Evolutionary conservation across 2,113 vertebrate genomes (phyloP), one percentile per base, ranked within the genome.

Genomic region (Microtus richardsoni): DNA sequence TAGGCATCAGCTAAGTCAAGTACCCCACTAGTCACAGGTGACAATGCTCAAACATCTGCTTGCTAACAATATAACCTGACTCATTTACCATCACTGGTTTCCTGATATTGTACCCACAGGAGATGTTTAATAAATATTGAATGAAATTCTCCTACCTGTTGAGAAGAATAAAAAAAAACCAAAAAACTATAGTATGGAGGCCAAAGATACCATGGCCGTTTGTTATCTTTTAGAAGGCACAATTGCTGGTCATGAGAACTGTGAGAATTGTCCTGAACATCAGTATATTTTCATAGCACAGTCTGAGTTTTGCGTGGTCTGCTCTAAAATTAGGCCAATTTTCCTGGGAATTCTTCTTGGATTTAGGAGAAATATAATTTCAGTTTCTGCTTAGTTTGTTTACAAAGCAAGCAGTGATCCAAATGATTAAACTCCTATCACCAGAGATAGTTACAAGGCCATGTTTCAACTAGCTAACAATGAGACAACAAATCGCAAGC

Each of bases 101-200:
- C 75, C 84, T 79, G n/a, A 54, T 95, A 98, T 94, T 96, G 96
- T 96, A 88, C 96, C 92, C 93, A 94, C 33, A 96, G 95, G 95
- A 96, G 92, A 93, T 92, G 66, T 96, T 96, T 93, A 96, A 96
- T 97, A 97, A 98, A 96, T 96, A 96, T 95, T 88, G 88, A 97
- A 95, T 92, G 92, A 93, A 97, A 96, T 94, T 91, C 5, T 95
- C 91, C 62, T 97, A 96, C 95, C 95, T 96, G 85, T 95, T 95
- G 95, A 97, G 95, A 96, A 94, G 52, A 91, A 91, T 92, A 49
- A 49, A 49, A 49, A 49, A 47, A 47, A 8, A 7, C 95, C 97
- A 96, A 93, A 96, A 95, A 92, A 17, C 54, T 83, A 44, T 49
- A 33, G 22, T 41, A 36, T 10, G 0, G 11, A 52, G 26, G 54